phyloP scores from a whole-genome alignment of 2,797 vertebrate species.

The Gobionotothen gibberifrons region DNA sequence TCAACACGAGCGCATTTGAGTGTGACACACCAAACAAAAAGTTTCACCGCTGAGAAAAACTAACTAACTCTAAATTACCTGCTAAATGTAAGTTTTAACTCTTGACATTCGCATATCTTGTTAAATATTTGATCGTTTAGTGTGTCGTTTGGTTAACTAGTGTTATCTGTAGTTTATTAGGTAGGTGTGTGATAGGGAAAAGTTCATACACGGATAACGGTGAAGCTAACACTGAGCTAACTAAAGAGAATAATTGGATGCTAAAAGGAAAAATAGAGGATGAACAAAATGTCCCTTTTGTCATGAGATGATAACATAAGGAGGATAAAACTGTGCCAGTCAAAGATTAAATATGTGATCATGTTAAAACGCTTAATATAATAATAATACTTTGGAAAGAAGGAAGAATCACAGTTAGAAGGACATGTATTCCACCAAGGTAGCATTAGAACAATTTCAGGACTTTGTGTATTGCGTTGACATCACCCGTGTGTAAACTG shows the following conservation, averaged over 20 bases:
- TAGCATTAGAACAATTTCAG: too few species aligned
- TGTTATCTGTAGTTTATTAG: background rate
- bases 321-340: background rate
- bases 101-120: background rate
- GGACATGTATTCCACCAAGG: background rate
- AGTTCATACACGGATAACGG: background rate
- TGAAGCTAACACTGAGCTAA: conserved; percentile 43
- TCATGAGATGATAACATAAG: too few species aligned
- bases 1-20: conserved; percentile 56
- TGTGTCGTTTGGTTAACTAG: fast-evolving
- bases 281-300: background rate
- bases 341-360: background rate
- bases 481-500: background rate
- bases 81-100: conserved; percentile 36
- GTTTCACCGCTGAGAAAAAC: conserved; percentile 48
- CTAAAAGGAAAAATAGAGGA: background rate
- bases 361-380: background rate
- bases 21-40: conserved; percentile 66
- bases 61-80: conserved; percentile 3
- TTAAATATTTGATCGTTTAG: background rate
- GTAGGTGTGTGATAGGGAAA: too few species aligned
- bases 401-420: background rate
- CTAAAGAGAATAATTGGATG: conserved; percentile 8
- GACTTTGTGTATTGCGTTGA: background rate
- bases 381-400: background rate